A percentile compares a stretch with the other conserved stretches of the same genome.
Evolutionary conservation across 2,888 invertebrate genomes (phyloP).

Genomic region (Vanessa cardui): DNA sequence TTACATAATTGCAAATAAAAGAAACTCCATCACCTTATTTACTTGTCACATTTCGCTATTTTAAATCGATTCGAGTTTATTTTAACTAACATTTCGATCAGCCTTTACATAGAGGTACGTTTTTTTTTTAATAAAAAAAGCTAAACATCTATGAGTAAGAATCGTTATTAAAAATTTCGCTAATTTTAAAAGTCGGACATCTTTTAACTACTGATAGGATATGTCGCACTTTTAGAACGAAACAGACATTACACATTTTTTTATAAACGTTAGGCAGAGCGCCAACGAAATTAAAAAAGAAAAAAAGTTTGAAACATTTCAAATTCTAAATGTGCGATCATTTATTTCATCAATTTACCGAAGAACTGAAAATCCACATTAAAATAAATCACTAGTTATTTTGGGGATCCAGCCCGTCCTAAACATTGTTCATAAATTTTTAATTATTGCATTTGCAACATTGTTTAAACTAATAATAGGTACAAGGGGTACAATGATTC

Average conservation of each 20-base stretch:
- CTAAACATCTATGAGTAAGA: conserved; percentile 16
- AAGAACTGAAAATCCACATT: conserved; percentile 20
- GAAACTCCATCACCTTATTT: conserved; percentile 14
- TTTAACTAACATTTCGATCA: conserved; percentile 13
- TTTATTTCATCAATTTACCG: no score
- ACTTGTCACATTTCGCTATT: conserved; percentile 9
- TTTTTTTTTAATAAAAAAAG: conserved; percentile 1
- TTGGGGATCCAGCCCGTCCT: conserved; percentile 27
- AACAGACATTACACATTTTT: no score
- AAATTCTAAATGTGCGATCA: no score
- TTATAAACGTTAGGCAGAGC: no score
- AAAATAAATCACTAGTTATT: conserved; percentile 21
- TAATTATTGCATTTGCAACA: conserved; percentile 6
- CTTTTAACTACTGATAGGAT: conserved; percentile 8
- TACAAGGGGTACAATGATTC: background rate
- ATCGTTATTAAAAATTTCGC: background rate
- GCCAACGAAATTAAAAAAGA: no score
- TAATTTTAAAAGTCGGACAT: conserved; percentile 11
- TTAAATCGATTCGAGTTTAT: conserved; percentile 19
- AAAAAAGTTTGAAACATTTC: no score
- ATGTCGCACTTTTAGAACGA: no score
- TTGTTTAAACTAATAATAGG: conserved; percentile 13
- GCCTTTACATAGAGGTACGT: conserved; percentile 11
- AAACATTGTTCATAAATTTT: conserved; percentile 9
- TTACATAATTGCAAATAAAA: conserved; percentile 17